Conservation (phyloP, 2,888 invertebrate species). For the Drosophila picticornis region DNA sequence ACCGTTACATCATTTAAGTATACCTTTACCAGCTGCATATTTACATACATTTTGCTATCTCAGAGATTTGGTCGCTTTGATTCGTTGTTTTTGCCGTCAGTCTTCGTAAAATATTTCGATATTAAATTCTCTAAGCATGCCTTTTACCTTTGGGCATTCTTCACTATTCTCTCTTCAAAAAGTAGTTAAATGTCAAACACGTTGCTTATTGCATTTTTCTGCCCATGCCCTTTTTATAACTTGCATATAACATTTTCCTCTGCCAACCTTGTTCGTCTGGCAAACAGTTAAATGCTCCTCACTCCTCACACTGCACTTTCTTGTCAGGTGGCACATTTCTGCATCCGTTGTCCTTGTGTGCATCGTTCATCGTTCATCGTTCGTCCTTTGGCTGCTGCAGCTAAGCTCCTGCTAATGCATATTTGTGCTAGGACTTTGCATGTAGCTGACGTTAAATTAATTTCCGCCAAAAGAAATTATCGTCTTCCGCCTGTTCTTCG, state of each 20-base stretch:
- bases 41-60: slow-evolving; percentile 38
- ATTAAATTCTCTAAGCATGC: slow-evolving; percentile 56
- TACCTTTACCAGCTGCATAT: slow-evolving; percentile 22
- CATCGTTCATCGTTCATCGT: slow-evolving; percentile 5
- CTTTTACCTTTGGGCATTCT: slow-evolving; percentile 18
- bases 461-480: slow-evolving; percentile 73
- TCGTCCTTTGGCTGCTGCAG: slow-evolving; percentile 24
- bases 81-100: slow-evolving; percentile 21
- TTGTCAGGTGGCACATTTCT: slow-evolving; percentile 44
- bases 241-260: slow-evolving; percentile 37
- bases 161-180: slow-evolving; percentile 14
- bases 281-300: slow-evolving; percentile 8
- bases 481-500: slow-evolving; percentile 31
- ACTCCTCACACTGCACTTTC: not conserved
- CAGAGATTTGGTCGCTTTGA: slow-evolving; percentile 23
- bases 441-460: slow-evolving; percentile 77
- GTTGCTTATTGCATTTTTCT: slow-evolving; percentile 57
- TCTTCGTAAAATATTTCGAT: slow-evolving; percentile 62
- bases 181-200: slow-evolving; percentile 33
- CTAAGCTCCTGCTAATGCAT: slow-evolving; percentile 75
- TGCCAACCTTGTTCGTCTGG: slow-evolving; percentile 59
- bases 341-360: slow-evolving; percentile 43
- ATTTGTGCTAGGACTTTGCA: slow-evolving; percentile 68
- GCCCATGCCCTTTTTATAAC: slow-evolving; percentile 33
- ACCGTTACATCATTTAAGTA: not conserved